Evolutionary conservation across 2,113 vertebrate genomes (phyloP).

Genomic region (Platycercus adscitus): DNA sequence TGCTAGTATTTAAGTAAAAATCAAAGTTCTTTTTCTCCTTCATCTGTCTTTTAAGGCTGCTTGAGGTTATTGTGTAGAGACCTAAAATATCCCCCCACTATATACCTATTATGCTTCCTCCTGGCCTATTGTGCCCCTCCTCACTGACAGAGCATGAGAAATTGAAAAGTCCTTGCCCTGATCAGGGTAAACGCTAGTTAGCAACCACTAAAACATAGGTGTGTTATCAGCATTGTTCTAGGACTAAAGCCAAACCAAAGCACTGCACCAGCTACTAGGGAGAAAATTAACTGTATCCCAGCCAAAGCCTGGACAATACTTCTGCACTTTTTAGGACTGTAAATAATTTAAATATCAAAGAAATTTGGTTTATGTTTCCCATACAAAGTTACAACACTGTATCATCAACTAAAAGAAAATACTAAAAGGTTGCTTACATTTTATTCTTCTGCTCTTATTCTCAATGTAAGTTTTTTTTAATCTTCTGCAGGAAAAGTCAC

Average conservation of each 20-base stretch:
- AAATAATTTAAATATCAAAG: not conserved
- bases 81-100: not conserved
- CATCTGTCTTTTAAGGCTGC: not conserved
- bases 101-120: not conserved
- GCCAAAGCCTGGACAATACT: not conserved
- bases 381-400: not conserved
- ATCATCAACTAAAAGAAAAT: not conserved
- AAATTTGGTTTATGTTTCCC: not conserved
- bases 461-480: not conserved
- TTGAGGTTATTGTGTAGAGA: not conserved
- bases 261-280: not conserved
- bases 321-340: not conserved
- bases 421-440: not conserved
- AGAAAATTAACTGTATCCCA: not conserved
- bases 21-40: not conserved
- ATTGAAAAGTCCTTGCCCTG: not conserved
- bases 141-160: not conserved
- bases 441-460: not conserved
- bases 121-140: not conserved
- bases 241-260: not conserved
- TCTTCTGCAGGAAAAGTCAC: conserved; percentile 82
- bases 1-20: not conserved
- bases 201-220: not conserved
- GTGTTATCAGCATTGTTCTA: not conserved
- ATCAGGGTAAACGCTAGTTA: not conserved